Evolutionary conservation across 37 sponge, comb jelly and placozoan genomes (phyloP), one percentile per base, ranked within the genome.

Genomic region (Halisarca cf. caerulea): DNA sequence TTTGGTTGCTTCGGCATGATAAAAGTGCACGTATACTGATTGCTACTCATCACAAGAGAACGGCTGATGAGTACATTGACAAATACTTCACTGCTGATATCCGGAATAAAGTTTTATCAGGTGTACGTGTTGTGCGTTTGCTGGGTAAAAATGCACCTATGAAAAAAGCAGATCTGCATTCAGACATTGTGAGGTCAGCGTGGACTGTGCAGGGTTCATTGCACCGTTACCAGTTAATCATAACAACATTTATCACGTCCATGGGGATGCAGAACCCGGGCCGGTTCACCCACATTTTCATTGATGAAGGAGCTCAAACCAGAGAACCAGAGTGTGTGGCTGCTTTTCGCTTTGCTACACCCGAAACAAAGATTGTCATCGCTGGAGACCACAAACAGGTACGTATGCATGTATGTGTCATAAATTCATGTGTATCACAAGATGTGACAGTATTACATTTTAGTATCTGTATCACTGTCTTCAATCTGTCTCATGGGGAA

Each of bases 381-480:
- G 93, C 88, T 82, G 93, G 93, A 58, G 93, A 93, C 58, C 90
- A 93, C 57, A 36, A 64, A 14, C 93, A 93, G 85, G 93, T 92
- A 84, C 11, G n/a, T 37, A 15, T 1, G 38, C 17, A 2, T 20
- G 9, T 28, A 21, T 21, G 7, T 32, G 0, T 21, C 28, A 58
- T 6, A 3, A 21, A 18, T 20, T 69, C 17, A 21, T 35, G 71
- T 69, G 33, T 4, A 11, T 35, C 32, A 23, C 2, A 58, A 15
- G 27, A 34, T 81, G 2, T 81, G 7, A 69, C 7, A 20, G 9
- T 36, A n/a, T n/a, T n/a, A n/a, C n/a, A n/a, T n/a, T n/a, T n/a
- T n/a, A n/a, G n/a, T n/a, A n/a, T 9, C 27, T 66, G 69, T 66
- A 18, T 66, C n/a, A n/a, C n/a, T n/a, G n/a, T n/a, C n/a, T n/a